A percentile compares a stretch with the other conserved stretches of the same genome.
Conservation (phyloP, 1,140 invertebrate genomes). For the Drosophila kurseongensis region DNA sequence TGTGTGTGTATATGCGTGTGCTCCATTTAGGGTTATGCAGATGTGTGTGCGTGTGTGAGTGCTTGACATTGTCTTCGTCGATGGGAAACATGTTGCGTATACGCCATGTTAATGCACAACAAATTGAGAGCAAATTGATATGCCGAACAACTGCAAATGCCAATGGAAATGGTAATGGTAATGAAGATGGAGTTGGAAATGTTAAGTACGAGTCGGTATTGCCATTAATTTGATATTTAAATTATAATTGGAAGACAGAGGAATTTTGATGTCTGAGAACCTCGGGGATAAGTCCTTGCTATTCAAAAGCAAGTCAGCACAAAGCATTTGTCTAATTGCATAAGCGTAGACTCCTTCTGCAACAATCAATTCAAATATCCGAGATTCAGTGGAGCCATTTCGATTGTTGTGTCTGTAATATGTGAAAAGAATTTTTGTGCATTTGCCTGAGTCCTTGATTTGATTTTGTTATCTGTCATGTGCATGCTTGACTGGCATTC, state of each 20-base stretch:
- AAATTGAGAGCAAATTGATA: conserved; percentile 58
- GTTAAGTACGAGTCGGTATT: conserved; percentile 10
- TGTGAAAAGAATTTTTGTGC: conserved; percentile 19
- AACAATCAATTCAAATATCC: not conserved
- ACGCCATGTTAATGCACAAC: conserved; percentile 45
- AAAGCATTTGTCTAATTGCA: conserved; percentile 23
- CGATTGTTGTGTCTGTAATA: conserved; percentile 1
- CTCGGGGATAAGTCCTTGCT: not conserved
- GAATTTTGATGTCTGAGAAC: not conserved
- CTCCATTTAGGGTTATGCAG: conserved; percentile 17
- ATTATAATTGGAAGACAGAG: conserved; percentile 20
- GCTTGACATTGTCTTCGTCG: conserved; percentile 22
- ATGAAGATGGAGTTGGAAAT: not conserved
- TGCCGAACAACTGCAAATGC: conserved; percentile 40
- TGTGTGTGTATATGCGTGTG: conserved; percentile 10
- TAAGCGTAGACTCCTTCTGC: not conserved
- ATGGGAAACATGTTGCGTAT: conserved; percentile 57
- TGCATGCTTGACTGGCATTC: conserved; percentile 33
- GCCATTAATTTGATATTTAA: conserved; percentile 37
- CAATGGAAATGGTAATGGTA: conserved; percentile 3
- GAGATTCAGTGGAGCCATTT: not conserved
- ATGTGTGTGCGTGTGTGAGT: conserved; percentile 10
- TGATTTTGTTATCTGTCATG: conserved; percentile 23
- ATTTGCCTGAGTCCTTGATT: conserved; percentile 25
- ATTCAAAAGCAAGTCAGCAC: conserved; percentile 15